Base-by-base conservation (phyloP, 2,888 invertebrate genomes). In the Ptilodon capucinus region DNA sequence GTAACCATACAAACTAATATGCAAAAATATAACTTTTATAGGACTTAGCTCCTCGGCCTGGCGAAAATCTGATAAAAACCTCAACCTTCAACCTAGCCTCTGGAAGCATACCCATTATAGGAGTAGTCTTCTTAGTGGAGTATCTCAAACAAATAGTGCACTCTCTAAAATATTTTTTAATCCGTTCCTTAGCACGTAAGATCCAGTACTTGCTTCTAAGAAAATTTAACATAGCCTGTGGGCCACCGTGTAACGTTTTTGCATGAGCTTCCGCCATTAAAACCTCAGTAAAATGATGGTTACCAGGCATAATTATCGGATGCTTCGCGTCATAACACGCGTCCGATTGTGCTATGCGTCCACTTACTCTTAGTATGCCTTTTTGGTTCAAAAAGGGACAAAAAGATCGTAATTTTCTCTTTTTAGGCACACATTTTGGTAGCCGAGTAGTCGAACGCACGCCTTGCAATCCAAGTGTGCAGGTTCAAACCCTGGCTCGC, bases 1-100 rank as follows among this genome's bases (percentile, higher is more conserved):
- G 51, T 51, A 1, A 13, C 44, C 51, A 55, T 49, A 30, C 42
- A n/a, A n/a, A n/a, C n/a, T n/a, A n/a, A n/a, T n/a, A n/a, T n/a
- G n/a, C n/a, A n/a, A n/a, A n/a, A n/a, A n/a, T n/a, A 13, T 46
- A 46, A 0, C 18, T 42, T 16, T 47, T 42, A 4, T 23, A 34
- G 2, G 47, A 28, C 9, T 18, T 40, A 7, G 34, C 23, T 28
- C 19, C 19, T 19, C 21, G 5, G 13, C 40, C 11, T 46, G 42
- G 13, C 34, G 42, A 0, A 21, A 38, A 36, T 4, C 38, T 41
- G 11, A 40, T 39, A 2, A 47, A 40, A 25, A n/a, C n/a, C n/a
- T n/a, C n/a, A n/a, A n/a, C n/a, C 23, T 14, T 40, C 11, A 40
- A 6, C 11, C 40, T 14, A 17, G 14, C 28, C 28, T 40, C 28